Evolutionary conservation across 1,140 invertebrate species (phyloP).

Genomic region (Lepidurus arcticus): DNA sequence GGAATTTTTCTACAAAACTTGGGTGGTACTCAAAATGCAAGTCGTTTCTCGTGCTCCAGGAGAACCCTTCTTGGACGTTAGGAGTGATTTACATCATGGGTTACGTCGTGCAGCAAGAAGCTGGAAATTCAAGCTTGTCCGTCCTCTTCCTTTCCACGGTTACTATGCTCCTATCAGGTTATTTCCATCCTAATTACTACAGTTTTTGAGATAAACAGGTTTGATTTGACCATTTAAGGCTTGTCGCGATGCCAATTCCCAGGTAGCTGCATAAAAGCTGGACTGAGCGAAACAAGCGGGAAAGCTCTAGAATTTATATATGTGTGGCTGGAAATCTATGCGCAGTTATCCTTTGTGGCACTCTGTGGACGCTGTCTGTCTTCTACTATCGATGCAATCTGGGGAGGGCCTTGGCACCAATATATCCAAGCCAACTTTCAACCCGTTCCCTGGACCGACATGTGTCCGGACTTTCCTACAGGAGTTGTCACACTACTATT

Average conservation of each 20-base stretch:
- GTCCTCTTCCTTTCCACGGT: background rate
- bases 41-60: background rate
- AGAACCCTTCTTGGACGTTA: background rate
- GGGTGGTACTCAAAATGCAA: background rate
- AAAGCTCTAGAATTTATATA: background rate
- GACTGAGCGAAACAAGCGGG: background rate
- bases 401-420: background rate
- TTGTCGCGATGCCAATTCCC: background rate
- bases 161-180: background rate
- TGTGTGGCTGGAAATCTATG: background rate
- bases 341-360: constrained; percentile 9
- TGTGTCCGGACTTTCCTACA: constrained; percentile 4
- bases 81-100: background rate
- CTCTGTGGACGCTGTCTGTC: background rate
- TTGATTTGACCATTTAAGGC: background rate
- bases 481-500: constrained; percentile 2
- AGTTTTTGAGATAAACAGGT: background rate
- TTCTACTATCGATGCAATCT: background rate
- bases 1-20: background rate
- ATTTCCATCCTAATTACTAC: background rate
- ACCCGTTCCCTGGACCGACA: background rate
- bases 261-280: background rate
- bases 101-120: constrained; percentile 8
- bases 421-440: background rate
- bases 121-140: background rate